Percentiles rank a stretch among this genome's conserved stretches.
Conservation (phyloP, 2,888 invertebrate genomes). For the Serripes groenlandicus region DNA sequence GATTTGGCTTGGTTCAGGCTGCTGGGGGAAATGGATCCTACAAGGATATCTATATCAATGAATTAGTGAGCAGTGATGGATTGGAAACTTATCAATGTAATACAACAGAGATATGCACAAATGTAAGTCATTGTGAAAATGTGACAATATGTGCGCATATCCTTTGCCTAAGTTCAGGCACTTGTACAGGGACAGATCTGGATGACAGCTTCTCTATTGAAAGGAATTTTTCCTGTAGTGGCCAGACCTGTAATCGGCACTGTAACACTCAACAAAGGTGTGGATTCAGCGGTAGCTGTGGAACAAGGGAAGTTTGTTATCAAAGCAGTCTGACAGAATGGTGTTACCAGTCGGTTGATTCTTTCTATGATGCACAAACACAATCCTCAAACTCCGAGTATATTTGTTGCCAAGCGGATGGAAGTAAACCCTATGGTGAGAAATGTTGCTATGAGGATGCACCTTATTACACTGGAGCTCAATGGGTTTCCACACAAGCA, state of each 20-base stretch:
- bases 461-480: background rate
- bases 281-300: slow-evolving; percentile 24
- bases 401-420: slow-evolving; percentile 43
- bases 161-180: background rate
- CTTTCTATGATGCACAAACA: slow-evolving; percentile 13
- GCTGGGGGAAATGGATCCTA: slow-evolving; percentile 72
- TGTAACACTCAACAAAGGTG: slow-evolving; percentile 40
- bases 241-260: background rate
- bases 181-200: background rate
- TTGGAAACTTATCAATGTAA: slow-evolving; percentile 36
- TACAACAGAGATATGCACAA: slow-evolving; percentile 34
- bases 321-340: slow-evolving; percentile 36
- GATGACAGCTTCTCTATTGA: background rate
- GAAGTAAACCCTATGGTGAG: slow-evolving; percentile 30
- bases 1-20: slow-evolving; percentile 70
- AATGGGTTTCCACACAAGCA: background rate
- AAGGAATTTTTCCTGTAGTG: slow-evolving; percentile 2
- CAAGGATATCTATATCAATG: slow-evolving; percentile 27
- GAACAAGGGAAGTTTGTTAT: slow-evolving; percentile 29
- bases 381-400: slow-evolving; percentile 21
- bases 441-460: slow-evolving; percentile 50
- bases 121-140: slow-evolving; percentile 31
- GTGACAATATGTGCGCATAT: slow-evolving; percentile 24
- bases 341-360: slow-evolving; percentile 35
- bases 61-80: slow-evolving; percentile 37